Percentiles rank a stretch among this genome's conserved stretches.
These are phyloP conservation scores for Yponomeuta malinellus DNA, from an alignment of 2,888 invertebrate genomes.

Conservation along the genomic window DNA sequence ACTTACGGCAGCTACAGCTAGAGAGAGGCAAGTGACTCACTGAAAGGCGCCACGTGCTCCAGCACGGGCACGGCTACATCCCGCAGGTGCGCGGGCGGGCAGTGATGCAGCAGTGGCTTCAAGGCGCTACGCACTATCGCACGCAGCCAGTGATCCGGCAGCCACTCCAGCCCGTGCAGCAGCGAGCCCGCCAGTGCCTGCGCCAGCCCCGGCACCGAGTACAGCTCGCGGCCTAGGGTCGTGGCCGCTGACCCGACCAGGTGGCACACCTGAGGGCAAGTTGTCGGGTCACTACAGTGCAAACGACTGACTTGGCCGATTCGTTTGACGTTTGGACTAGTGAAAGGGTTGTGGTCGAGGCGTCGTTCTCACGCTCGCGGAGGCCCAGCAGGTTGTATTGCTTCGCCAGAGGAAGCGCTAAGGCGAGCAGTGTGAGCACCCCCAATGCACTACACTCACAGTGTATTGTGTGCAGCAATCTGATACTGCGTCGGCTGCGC, in stretches of 20 bases:
- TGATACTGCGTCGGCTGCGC: too few relatives aligned
- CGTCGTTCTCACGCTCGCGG: conserved; percentile 58
- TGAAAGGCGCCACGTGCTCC: conserved; percentile 85
- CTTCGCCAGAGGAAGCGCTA: conserved; percentile 85
- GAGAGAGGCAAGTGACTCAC: conserved; percentile 65
- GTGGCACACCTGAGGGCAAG: conserved; percentile 71
- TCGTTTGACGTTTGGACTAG: background rate
- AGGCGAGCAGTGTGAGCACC: conserved; percentile 59
- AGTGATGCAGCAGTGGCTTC: conserved; percentile 89
- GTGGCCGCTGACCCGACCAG: conserved; percentile 79
- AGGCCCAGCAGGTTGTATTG: conserved; percentile 84
- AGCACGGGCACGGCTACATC: conserved; percentile 87
- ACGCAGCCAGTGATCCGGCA: conserved; percentile 91
- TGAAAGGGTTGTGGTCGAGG: conserved; percentile 31
- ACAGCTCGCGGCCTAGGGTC: conserved; percentile 90
- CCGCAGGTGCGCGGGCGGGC: conserved; percentile 87
- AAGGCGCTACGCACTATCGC: conserved; percentile 89
- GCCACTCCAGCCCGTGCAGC: conserved; percentile 79
- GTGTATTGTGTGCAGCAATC: too few relatives aligned
- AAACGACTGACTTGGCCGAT: background rate
- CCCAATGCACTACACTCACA: too few relatives aligned
- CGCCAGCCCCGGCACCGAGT: conserved; percentile 84
- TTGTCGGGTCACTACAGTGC: too few relatives aligned
- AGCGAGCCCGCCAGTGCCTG: conserved; percentile 83
- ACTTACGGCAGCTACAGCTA: background rate